Evolutionary conservation across 2,797 vertebrate species (phyloP), one percentile per base, ranked within the genome.

Genomic region (Paguma larvata): DNA sequence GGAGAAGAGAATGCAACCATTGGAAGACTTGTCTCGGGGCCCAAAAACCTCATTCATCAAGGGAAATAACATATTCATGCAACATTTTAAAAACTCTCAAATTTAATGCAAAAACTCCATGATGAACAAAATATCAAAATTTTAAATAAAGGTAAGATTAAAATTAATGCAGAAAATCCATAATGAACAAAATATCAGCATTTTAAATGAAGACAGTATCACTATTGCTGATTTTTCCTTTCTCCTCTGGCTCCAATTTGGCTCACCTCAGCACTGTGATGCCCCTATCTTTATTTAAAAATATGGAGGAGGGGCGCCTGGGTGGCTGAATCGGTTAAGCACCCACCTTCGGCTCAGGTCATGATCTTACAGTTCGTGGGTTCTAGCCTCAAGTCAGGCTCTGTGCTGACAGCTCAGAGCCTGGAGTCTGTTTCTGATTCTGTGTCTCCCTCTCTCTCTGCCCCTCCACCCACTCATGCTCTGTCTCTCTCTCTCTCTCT

Each of bases 121-220:
- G 13, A 80, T 14, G 34, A 95, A 59, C 12, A 87, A 78, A 80
- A 51, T 80, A 51, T 44, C 41, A 53, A 72, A 84, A 27, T 27
- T 68, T 95, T 86, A 77, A 89, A 91, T 70, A 51, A 85, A 92
- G 34, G 23, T 62, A 78, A 19, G 27, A 75, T 82, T 34, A 59
- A 53, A 89, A 65, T 79, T 38, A 84, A 87, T 79, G 44, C 79
- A 65, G 44, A 73, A 96, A 92, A 88, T 59, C 38, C 6, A 5
- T 34, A 44, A 79, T 41, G 53, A 94, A 46, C 73, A 91, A 56
- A 94, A 83, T 6, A 68, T 6, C 65, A 41, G 8, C 51, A n/a
- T 80, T 93, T 79, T 90, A 44, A 25, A 62, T 87, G 70, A 87
- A 79, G 44, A 3, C 16, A 82, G 19, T 27, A 30, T 41, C 41